A percentile compares a stretch with the other conserved stretches of the same genome.
phyloP scores from a whole-genome alignment of 2,113 vertebrate genomes.

The Lophochroa leadbeateri region DNA sequence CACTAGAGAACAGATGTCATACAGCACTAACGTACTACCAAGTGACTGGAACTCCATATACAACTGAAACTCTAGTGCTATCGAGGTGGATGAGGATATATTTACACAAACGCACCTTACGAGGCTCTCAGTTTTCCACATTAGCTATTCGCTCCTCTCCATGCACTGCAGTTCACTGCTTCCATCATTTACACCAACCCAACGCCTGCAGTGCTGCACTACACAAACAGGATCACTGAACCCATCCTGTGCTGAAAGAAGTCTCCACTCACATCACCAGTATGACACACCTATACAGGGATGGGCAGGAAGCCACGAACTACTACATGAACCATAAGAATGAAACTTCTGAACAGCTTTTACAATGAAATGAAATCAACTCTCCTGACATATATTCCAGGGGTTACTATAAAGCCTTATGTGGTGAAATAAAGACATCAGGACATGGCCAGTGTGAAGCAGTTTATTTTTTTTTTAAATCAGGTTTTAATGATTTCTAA shows the following conservation, averaged over 20 bases:
- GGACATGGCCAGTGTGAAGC: rapidly evolving
- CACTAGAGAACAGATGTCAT: background rate
- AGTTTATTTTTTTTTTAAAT: background rate
- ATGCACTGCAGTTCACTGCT: background rate
- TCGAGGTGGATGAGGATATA: background rate
- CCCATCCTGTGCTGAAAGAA: background rate
- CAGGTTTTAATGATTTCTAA: background rate
- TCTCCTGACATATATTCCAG: background rate
- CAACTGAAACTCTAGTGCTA: background rate
- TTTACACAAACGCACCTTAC: background rate
- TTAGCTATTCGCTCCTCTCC: rapidly evolving
- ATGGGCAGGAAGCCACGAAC: background rate
- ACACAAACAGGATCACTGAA: background rate
- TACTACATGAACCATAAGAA: rapidly evolving
- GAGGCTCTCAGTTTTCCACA: background rate
- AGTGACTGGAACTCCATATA: background rate
- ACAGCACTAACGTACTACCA: background rate
- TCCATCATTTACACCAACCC: background rate
- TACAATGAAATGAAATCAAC: background rate
- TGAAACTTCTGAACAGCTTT: background rate
- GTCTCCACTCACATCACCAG: background rate
- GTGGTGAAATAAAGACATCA: background rate
- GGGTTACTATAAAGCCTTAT: background rate
- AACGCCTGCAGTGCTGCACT: rapidly evolving
- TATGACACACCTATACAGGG: background rate